Conservation (phyloP, 53 echinoderm and acorn worm species). For the Patiria pectinifera region DNA sequence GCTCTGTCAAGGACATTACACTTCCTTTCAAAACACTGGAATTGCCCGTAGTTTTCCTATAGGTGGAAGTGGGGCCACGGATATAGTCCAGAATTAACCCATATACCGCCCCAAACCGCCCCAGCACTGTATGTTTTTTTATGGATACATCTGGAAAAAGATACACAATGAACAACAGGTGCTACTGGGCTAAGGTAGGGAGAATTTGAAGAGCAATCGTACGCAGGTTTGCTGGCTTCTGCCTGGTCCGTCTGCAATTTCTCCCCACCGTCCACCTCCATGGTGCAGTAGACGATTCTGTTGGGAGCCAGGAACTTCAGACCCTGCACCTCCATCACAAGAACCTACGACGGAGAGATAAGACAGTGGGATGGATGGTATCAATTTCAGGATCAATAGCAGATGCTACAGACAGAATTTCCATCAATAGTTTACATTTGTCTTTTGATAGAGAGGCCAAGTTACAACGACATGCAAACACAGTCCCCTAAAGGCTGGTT, state of each 20-base stretch:
- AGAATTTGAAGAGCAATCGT: conserved; percentile 46
- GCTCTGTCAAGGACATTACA: too few relatives aligned
- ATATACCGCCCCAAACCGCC: too few relatives aligned
- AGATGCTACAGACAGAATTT: too few relatives aligned
- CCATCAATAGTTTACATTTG: too few relatives aligned
- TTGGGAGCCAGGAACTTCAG: conserved; percentile 96
- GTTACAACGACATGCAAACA: too few relatives aligned
- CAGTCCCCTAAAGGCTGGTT: too few relatives aligned
- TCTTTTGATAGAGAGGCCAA: too few relatives aligned
- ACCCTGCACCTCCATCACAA: conserved; percentile 99
- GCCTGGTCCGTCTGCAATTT: conserved; percentile 99
- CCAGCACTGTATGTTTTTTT: neutral
- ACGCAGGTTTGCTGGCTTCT: conserved; percentile 99
- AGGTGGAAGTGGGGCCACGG: too few relatives aligned
- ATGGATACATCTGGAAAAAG: neutral
- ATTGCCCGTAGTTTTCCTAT: too few relatives aligned
- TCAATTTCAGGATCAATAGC: neutral
- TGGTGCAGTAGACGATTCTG: conserved; percentile 97
- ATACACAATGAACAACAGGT: neutral
- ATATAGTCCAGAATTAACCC: too few relatives aligned
- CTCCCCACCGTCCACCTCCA: conserved; percentile 99
- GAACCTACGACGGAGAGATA: conserved; percentile 63
- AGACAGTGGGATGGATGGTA: neutral
- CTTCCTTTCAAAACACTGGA: too few relatives aligned
- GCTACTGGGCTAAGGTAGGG: neutral